These are phyloP conservation scores for Rhabdornis inornatus DNA, from an alignment of 2,113 vertebrate genomes.

Conservation along the genomic window DNA sequence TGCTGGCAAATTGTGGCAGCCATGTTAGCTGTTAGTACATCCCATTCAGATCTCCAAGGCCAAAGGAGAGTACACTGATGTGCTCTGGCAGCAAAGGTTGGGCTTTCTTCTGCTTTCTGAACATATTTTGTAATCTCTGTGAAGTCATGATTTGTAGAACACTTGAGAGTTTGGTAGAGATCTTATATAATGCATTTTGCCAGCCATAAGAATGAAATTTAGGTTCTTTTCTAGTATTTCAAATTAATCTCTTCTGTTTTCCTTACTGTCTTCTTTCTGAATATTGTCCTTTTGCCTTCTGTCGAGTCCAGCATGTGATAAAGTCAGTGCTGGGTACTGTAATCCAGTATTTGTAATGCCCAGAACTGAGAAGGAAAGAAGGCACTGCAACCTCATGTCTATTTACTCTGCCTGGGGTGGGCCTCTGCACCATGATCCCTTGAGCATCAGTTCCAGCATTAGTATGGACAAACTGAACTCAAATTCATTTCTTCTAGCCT, in stretches of 20 bases:
- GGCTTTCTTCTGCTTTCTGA: background rate
- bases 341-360: background rate
- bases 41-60: background rate
- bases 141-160: background rate
- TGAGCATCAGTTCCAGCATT: background rate
- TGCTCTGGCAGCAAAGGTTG: background rate
- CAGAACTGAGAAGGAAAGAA: background rate
- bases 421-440: background rate
- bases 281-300: background rate
- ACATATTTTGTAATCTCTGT: background rate
- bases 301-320: background rate
- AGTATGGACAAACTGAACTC: background rate
- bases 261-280: background rate
- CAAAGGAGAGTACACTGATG: background rate
- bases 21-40: background rate
- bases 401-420: background rate
- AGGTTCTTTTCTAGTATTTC: background rate
- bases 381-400: background rate
- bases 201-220: background rate
- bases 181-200: background rate
- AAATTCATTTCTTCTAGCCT: background rate
- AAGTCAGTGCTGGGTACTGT: background rate
- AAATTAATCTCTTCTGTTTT: background rate
- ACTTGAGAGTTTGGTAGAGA: background rate
- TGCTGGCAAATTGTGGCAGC: background rate